phyloP scores from a whole-genome alignment of 2,113 vertebrate genomes.

The Clarias batrachus region DNA sequence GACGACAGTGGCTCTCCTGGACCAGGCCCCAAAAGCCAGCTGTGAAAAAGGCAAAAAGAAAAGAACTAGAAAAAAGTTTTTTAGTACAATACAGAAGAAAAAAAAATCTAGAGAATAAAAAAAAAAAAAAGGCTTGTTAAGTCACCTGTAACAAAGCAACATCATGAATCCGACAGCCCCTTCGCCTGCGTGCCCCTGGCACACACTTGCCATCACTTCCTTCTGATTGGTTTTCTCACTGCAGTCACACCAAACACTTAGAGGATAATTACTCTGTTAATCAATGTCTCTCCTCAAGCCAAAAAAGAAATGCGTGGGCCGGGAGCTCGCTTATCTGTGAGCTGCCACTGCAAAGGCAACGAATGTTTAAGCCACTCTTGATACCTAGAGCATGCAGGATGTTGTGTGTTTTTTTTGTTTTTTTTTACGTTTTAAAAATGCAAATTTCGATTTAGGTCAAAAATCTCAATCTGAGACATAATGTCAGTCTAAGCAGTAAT shows the following conservation, averaged over 20 bases:
- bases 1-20: slow-evolving; percentile 36
- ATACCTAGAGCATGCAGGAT: slow-evolving; percentile 60
- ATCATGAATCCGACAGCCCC: slow-evolving; percentile 51
- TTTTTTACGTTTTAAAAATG: background rate
- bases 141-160: slow-evolving; percentile 56
- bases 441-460: background rate
- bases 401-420: background rate
- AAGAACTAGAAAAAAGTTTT: slow-evolving; percentile 15
- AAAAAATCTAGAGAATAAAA: background rate
- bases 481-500: background rate
- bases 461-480: background rate
- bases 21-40: slow-evolving; percentile 45
- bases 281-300: slow-evolving; percentile 73
- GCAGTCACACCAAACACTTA: slow-evolving; percentile 71
- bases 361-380: slow-evolving; percentile 65
- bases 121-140: slow-evolving; percentile 52
- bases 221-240: slow-evolving; percentile 73
- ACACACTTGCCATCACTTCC: slow-evolving; percentile 52
- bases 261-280: slow-evolving; percentile 77
- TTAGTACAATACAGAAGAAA: background rate
- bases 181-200: slow-evolving; percentile 57
- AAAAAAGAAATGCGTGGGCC: slow-evolving; percentile 64
- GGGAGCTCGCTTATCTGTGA: slow-evolving; percentile 60
- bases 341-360: slow-evolving; percentile 63
- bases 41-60: slow-evolving; percentile 40